A percentile compares a stretch with the other conserved stretches of the same genome.
phyloP scores from a whole-genome alignment of 2,113 vertebrate species.

The Ondatra zibethicus region DNA sequence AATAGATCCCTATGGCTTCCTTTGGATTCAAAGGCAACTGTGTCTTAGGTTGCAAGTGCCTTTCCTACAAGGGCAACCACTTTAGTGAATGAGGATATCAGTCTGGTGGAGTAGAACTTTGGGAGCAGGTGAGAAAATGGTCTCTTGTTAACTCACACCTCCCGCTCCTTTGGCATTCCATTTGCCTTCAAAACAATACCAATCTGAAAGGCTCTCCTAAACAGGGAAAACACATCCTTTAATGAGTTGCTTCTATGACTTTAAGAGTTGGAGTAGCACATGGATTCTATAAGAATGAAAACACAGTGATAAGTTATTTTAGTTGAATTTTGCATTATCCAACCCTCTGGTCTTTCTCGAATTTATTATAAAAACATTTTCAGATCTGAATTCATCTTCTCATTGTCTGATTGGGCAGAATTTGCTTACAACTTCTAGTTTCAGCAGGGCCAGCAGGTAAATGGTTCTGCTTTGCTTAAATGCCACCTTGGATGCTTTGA shows the following conservation, averaged over 20 bases:
- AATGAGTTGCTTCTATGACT: neutral
- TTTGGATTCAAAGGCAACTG: slow-evolving; percentile 67
- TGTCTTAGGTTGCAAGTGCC: slow-evolving; percentile 63
- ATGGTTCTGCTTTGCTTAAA: slow-evolving; percentile 63
- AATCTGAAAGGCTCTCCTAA: slow-evolving; percentile 25
- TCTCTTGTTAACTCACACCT: slow-evolving; percentile 40
- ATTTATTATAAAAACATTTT: slow-evolving; percentile 29
- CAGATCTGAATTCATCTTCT: slow-evolving; percentile 5
- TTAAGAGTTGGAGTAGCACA: neutral
- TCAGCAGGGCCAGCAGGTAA: neutral
- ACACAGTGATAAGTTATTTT: neutral
- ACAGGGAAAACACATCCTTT: neutral
- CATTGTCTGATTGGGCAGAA: neutral
- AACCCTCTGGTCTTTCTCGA: neutral
- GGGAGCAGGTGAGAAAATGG: slow-evolving; percentile 74
- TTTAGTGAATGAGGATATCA: slow-evolving; percentile 72
- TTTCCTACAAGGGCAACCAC: slow-evolving; percentile 71
- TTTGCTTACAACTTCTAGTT: slow-evolving; percentile 32
- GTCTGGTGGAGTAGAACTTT: slow-evolving; percentile 67
- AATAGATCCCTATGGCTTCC: slow-evolving; percentile 67
- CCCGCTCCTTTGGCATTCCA: slow-evolving; percentile 39
- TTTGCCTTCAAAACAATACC: slow-evolving; percentile 41
- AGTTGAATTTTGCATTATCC: slow-evolving; percentile 39
- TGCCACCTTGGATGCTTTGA: neutral
- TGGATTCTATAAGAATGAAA: neutral